Base-by-base conservation (phyloP, 2,113 vertebrate species). In the Seriola aureovittata region DNA sequence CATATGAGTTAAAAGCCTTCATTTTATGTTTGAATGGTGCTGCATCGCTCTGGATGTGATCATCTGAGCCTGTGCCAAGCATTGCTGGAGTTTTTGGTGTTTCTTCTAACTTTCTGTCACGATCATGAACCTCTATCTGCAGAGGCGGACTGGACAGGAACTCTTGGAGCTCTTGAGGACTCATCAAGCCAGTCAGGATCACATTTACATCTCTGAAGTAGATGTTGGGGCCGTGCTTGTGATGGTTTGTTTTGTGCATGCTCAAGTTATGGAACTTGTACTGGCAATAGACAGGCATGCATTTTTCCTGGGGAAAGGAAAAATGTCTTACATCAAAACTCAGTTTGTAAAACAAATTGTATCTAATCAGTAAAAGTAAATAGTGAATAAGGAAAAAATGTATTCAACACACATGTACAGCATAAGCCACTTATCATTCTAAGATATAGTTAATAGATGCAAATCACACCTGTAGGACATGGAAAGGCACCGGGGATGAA, bases 71-170 rank as follows among this genome's bases (percentile, higher is more conserved):
- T 0, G 92, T 92, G 14, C 91, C 93, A 80, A 94, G 96, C 36
- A 94, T 63, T 1, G 71, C 63, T 14, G 93, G 82, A 4, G 42
- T 75, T 32, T 29, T 76, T 16, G 34, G 16, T 11, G 1, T 57
- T 8, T 81, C 65, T 9, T 94, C 78, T 0, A 7, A 42, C 70
- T 94, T 97, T 23, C 81, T 93, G 88, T 97, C 97, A 17, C 94
- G 90, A 84, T 98, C 97, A 0, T 97, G 97, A 25, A 98, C 93
- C 85, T 97, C 96, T 21, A 97, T 95, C 88, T 96, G 89, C 84
- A 98, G 89, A 11, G 96, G 94, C 4, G 95, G 94, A 0, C 96
- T 95, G 13, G 86, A 87, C 25, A 98, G 91, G 77, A 91, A 95
- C 44, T 96, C 93, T 3, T 65, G 66, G 32, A 98, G 68, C 58